A percentile compares a stretch with the other conserved stretches of the same genome.
phyloP scores from a whole-genome alignment of 2,888 invertebrate genomes.

The Mythimna impura region DNA sequence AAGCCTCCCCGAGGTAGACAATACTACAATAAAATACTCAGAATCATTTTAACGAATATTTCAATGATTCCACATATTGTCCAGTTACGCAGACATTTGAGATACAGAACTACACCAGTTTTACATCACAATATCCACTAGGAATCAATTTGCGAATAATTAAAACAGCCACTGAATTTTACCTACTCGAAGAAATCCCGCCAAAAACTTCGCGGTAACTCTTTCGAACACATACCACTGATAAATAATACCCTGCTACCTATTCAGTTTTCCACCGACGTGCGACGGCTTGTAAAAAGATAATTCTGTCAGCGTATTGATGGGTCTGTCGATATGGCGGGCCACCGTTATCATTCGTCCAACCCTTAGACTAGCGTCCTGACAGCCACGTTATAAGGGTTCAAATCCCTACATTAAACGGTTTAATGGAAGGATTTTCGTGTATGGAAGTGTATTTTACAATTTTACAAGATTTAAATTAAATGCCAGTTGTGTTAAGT shows the following conservation, averaged over 20 bases:
- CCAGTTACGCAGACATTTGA: too few species aligned
- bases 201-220: too few species aligned
- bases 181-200: too few species aligned
- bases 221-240: too few species aligned
- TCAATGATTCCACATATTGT: too few species aligned
- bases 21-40: too few species aligned
- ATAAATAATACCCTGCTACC: slow-evolving; percentile 14
- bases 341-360: slow-evolving; percentile 44
- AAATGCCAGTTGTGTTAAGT: not conserved
- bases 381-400: slow-evolving; percentile 11
- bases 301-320: slow-evolving; percentile 18
- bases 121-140: too few species aligned
- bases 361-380: slow-evolving; percentile 15
- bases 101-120: too few species aligned
- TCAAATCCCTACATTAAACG: slow-evolving; percentile 2
- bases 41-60: too few species aligned
- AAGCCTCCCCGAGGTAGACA: too few species aligned
- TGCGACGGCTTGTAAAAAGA: slow-evolving; percentile 13
- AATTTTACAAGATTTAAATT: not conserved
- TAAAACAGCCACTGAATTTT: too few species aligned
- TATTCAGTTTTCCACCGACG: not conserved
- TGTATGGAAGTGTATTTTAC: not conserved
- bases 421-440: not conserved
- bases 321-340: slow-evolving; percentile 8
- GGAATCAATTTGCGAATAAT: too few species aligned